These are phyloP conservation scores for Buathra laborator DNA, from an alignment of 2,888 invertebrate species.

Conservation along the genomic window DNA sequence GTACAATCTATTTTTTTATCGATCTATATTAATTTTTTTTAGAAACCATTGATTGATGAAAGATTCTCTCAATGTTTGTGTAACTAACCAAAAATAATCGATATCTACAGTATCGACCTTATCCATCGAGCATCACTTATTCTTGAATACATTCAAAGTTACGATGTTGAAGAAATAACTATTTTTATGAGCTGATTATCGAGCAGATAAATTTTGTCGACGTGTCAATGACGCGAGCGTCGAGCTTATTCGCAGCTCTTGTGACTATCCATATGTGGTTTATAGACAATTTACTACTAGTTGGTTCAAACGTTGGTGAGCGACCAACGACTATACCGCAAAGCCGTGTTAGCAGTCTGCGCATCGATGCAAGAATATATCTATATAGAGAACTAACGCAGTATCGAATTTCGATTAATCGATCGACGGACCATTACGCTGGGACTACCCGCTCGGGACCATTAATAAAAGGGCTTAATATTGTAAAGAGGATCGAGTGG, in stretches of 20 bases:
- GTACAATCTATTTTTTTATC: neutral
- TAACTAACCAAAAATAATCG: too few relatives aligned
- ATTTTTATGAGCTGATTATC: too few relatives aligned
- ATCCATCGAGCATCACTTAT: too few relatives aligned
- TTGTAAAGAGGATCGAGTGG: conserved; percentile 79
- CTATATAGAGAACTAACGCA: conserved; percentile 47
- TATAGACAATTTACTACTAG: conserved; percentile 7
- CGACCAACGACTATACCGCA: conserved; percentile 43
- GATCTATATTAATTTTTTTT: too few relatives aligned
- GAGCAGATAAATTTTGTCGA: too few relatives aligned
- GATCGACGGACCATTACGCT: conserved; percentile 80
- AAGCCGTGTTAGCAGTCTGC: conserved; percentile 9
- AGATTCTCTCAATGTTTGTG: too few relatives aligned
- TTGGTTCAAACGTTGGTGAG: conserved; percentile 18
- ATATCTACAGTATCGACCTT: too few relatives aligned
- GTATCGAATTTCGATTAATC: conserved; percentile 85
- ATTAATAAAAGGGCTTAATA: conserved; percentile 84
- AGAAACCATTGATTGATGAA: too few relatives aligned
- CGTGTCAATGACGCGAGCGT: too few relatives aligned
- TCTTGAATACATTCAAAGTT: too few relatives aligned
- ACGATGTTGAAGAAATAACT: too few relatives aligned
- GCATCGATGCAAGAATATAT: conserved; percentile 26
- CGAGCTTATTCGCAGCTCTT: too few relatives aligned
- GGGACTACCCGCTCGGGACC: conserved; percentile 73
- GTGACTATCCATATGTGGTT: neutral